Percentiles rank a stretch among this genome's conserved stretches.
Evolutionary conservation across 2,888 invertebrate genomes (phyloP).

Genomic region (Rhogogaster chlorosoma): DNA sequence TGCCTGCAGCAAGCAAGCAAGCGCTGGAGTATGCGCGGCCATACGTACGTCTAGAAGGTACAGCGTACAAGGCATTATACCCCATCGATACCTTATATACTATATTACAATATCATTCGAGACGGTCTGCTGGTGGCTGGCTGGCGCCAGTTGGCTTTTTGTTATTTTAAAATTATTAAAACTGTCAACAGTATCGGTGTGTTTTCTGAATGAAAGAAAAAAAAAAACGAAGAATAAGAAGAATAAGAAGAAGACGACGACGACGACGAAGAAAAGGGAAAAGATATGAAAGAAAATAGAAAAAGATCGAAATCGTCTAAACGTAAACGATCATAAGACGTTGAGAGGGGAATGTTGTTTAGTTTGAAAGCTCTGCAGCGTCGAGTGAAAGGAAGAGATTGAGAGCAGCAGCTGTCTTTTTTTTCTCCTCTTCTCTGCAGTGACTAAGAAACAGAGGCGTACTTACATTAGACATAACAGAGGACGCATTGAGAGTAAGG

Average conservation of each 20-base stretch:
- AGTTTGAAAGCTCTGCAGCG: slow-evolving; percentile 18
- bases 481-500: slow-evolving; percentile 35
- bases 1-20: not conserved
- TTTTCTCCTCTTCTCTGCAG: not conserved
- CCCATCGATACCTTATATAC: slow-evolving; percentile 23
- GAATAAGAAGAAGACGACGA: slow-evolving; percentile 57
- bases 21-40: not conserved
- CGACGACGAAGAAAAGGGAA: slow-evolving; percentile 44
- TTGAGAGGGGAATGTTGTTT: slow-evolving; percentile 24
- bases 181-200: not conserved
- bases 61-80: not conserved
- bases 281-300: slow-evolving; percentile 56
- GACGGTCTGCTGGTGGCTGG: not conserved
- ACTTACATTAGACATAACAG: slow-evolving; percentile 43
- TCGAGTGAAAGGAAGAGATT: slow-evolving; percentile 32
- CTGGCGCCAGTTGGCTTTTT: slow-evolving; percentile 15
- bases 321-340: slow-evolving; percentile 18
- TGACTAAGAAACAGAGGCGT: slow-evolving; percentile 28
- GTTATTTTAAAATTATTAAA: slow-evolving; percentile 27
- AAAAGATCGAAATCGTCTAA: slow-evolving; percentile 22
- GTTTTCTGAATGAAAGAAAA: slow-evolving; percentile 46
- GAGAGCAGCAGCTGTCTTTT: slow-evolving; percentile 42
- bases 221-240: slow-evolving; percentile 53
- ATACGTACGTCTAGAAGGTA: not conserved
- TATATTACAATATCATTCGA: slow-evolving; percentile 34